Evolutionary conservation across 2,113 vertebrate species (phyloP).

Genomic region (Saguinus imperator): DNA sequence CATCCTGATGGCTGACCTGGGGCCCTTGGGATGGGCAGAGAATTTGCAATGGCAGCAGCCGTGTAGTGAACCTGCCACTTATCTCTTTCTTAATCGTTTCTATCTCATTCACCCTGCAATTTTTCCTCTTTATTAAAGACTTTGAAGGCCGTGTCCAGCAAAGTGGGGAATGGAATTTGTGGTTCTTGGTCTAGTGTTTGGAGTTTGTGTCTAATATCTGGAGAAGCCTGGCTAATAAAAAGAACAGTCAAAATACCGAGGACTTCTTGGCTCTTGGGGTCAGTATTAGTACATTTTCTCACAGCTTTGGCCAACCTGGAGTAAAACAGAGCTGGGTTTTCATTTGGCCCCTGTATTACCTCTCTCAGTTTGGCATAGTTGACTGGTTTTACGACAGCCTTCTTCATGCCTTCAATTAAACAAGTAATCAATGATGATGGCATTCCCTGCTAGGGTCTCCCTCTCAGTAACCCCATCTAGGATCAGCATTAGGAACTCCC

Average conservation of each 20-base stretch:
- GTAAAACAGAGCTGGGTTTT: no score
- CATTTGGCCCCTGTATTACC: no score
- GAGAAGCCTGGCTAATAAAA: neutral
- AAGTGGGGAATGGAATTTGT: neutral
- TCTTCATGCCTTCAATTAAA: no score
- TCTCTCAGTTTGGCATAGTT: no score
- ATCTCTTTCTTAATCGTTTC: neutral
- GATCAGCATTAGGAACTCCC: no score
- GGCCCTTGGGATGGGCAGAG: no score
- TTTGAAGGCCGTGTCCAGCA: neutral
- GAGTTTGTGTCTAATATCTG: neutral
- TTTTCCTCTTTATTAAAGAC: neutral
- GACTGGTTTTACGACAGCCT: no score
- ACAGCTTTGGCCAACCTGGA: neutral
- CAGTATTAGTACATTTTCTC: neutral
- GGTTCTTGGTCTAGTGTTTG: neutral
- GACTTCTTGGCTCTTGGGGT: neutral
- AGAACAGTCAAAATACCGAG: neutral
- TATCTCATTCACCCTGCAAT: no score
- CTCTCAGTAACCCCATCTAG: no score
- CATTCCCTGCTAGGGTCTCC: no score
- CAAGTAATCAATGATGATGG: no score
- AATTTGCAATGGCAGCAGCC: neutral
- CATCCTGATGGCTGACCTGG: no score
- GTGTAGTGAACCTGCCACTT: neutral